Conservation (phyloP, 1,140 invertebrate genomes). For the Daktulosphaira vitifoliae region DNA sequence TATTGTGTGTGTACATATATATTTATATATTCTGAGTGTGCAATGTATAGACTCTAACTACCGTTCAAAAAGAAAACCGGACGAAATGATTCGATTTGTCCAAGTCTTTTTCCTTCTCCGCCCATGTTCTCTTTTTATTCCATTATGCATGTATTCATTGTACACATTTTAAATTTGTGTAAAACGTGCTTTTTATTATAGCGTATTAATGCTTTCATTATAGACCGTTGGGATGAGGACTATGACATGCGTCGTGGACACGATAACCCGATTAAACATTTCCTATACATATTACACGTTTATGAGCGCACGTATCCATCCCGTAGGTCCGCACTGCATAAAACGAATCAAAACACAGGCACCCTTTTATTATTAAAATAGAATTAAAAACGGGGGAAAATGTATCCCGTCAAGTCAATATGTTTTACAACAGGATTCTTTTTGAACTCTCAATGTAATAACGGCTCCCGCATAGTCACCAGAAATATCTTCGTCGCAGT, state of each 20-base stretch:
- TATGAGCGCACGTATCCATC: neutral
- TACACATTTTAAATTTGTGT: too few relatives aligned
- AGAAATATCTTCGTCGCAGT: neutral
- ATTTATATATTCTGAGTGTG: too few relatives aligned
- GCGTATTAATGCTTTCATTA: too few relatives aligned
- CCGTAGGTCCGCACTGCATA: neutral
- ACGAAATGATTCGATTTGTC: conserved; percentile 4
- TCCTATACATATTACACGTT: neutral
- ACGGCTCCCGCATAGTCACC: neutral
- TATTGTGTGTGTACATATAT: too few relatives aligned
- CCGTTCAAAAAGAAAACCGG: conserved; percentile 3
- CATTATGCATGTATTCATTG: too few relatives aligned
- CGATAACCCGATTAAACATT: conserved; percentile 19
- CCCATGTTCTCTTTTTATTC: neutral
- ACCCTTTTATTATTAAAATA: conserved; percentile 26
- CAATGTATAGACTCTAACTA: too few relatives aligned
- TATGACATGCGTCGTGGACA: neutral
- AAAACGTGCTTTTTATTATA: too few relatives aligned
- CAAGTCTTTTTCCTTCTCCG: neutral
- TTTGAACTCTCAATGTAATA: conserved; percentile 1
- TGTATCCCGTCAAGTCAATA: conserved; percentile 20
- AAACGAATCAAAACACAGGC: conserved; percentile 22
- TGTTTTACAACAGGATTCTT: conserved; percentile 11
- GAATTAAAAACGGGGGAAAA: conserved; percentile 14
- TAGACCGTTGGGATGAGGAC: too few relatives aligned